Percentiles rank a stretch among this genome's conserved stretches.
Evolutionary conservation across 64 coral and sea anemone genomes (phyloP).

Genomic region (Stylophora pistillata): DNA sequence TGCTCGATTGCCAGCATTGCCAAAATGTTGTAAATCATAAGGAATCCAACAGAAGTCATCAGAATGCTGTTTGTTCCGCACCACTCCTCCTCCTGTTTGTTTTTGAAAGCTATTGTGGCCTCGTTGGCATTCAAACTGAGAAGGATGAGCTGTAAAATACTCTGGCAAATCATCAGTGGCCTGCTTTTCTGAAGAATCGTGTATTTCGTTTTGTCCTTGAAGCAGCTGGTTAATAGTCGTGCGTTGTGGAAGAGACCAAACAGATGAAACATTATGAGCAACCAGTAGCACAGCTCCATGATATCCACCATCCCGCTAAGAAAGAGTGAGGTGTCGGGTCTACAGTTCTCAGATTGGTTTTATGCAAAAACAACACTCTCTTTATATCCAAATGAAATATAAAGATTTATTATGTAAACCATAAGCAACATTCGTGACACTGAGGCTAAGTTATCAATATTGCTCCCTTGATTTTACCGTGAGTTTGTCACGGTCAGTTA

Average conservation of each 20-base stretch:
- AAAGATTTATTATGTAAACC: too few species aligned
- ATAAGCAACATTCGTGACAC: too few species aligned
- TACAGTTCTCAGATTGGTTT: background rate
- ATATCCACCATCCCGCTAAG: background rate
- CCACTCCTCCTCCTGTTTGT: background rate
- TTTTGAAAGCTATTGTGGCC: background rate
- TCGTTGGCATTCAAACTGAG: background rate
- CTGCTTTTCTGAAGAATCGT: background rate
- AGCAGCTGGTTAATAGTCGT: background rate
- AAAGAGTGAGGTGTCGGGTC: background rate
- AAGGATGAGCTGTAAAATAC: background rate
- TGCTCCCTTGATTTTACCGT: too few species aligned
- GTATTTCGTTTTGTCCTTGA: background rate
- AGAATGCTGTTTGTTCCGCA: background rate
- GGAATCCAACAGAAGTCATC: background rate
- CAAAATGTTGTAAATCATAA: background rate
- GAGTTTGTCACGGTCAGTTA: too few species aligned
- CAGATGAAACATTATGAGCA: background rate
- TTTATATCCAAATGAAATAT: too few species aligned
- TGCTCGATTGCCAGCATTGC: constrained; percentile 2
- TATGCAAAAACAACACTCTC: background rate
- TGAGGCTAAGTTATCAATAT: too few species aligned
- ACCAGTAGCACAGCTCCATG: background rate
- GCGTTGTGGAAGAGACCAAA: background rate
- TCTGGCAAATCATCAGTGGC: background rate